Percentiles rank a stretch among this genome's conserved stretches.
phyloP scores from a whole-genome alignment of 2,888 invertebrate species.

The Agrilus cyanescens region DNA sequence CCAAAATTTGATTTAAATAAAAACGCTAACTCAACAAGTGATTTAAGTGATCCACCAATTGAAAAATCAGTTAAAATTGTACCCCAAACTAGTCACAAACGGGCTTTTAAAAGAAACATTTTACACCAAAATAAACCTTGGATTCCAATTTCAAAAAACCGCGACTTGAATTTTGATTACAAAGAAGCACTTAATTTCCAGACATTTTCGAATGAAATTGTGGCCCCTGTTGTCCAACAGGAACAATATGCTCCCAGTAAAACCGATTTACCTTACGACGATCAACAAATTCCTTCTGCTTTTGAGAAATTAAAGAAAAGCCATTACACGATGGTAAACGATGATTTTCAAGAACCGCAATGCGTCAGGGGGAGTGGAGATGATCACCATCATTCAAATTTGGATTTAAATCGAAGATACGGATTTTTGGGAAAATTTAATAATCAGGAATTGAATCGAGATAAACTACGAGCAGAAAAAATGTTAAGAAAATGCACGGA shows the following conservation, averaged over 20 bases:
- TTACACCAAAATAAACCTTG: slow-evolving; percentile 32
- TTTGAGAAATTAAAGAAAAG: not conserved
- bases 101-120: not conserved
- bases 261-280: too few relatives aligned
- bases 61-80: too few relatives aligned
- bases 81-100: not conserved
- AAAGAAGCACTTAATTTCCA: slow-evolving; percentile 2
- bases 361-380: too few relatives aligned
- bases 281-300: too few relatives aligned
- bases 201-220: slow-evolving; percentile 9
- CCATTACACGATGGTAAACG: not conserved
- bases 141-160: slow-evolving; percentile 13
- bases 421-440: not conserved
- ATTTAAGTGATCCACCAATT: not conserved
- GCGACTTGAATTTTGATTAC: not conserved
- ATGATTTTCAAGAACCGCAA: too few relatives aligned
- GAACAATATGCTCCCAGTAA: too few relatives aligned
- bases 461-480: slow-evolving; percentile 38
- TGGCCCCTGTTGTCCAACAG: not conserved
- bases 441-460: slow-evolving; percentile 32
- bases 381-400: too few relatives aligned
- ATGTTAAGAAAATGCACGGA: slow-evolving; percentile 25
- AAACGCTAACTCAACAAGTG: not conserved
- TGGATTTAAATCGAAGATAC: not conserved
- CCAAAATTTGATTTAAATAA: not conserved